Evolutionary conservation across 2,113 vertebrate genomes (phyloP), one percentile per base, ranked within the genome.

Genomic region (Gopherus flavomarginatus): DNA sequence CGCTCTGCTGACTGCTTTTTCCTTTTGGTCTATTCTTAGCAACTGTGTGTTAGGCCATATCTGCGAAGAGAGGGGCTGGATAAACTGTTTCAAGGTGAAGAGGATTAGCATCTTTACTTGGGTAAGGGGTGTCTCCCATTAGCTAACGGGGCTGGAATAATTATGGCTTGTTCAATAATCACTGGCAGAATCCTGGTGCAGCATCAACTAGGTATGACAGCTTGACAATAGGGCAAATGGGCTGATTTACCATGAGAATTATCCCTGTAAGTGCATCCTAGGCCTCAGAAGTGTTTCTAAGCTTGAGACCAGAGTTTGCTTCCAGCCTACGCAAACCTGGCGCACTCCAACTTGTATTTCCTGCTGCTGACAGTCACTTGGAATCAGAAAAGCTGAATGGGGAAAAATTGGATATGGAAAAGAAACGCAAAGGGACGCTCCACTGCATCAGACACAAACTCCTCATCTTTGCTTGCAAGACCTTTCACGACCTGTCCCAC

Each of bases 61-160:
- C 65, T 93, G 29, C 27, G 79, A 89, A 96, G 44, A 1, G 53
- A 91, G 84, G 90, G 10, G 7, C 53, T 96, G 88, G 85, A 90
- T 92, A 19, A 47, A 21, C 38, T 24, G n/a, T 44, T 96, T 69
- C 81, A 88, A 96, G 91, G 91, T 8, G 17, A 89, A 96, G 87
- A 7, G 80, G 81, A 90, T 95, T 57, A 83, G 50, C 49, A n/a
- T 31, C 75, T 95, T 81, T 86, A 53, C 84, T 90, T 88, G 90
- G 59, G 72, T 77, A 84, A 53, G 84, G 83, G 95, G 95, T 96
- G 90, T 90, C 88, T 93, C 81, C 91, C 0, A 0, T 95, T 95
- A 92, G 92, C 72, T 96, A 97, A 97, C 92, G 92, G 89, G 72
- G 89, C 91, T 97, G 96, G 95, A 97, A 97, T 97, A 97, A 96